Evolutionary conservation across 1,140 invertebrate species (phyloP), one percentile per base, ranked within the genome.

Genomic region (Drosophila elegans): DNA sequence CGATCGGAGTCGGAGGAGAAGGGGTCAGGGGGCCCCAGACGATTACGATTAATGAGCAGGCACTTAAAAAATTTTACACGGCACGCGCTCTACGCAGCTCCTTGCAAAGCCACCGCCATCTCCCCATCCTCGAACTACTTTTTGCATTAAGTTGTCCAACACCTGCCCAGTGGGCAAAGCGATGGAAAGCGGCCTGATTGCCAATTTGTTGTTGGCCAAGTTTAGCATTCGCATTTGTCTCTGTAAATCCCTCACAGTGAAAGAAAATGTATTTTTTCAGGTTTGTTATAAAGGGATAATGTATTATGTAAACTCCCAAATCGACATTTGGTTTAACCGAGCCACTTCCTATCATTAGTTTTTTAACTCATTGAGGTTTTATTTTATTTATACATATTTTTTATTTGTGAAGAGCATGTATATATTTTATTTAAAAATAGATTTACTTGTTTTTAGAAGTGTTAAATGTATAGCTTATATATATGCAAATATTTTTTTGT

Each of bases 11-110:
- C 7, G 3, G n/a, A 16, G n/a, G 7, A 39, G 13, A 34, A 27
- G 63, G 64, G 38, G 51, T 71, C 52, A 38, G 64, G 44, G 64
- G 44, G 27, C 64, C 52, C 21, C 64, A 48, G 67, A 71, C 83
- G 84, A 89, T 89, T 89, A 80, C 84, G 85, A 89, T 89, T 89
- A 89, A 89, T 89, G 84, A 84, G 76, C 59, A 68, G 77, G 74
- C 80, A 89, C 77, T 89, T 89, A 89, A 75, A 64, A 73, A 74
- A 78, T 56, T 74, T 64, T 62, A 57, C 76, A 54, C 81, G 80
- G 84, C 84, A 89, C 85, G 84, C 84, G 84, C 76, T 88, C 64
- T 78, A 75, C 80, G 78, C 80, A 83, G 39, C 46, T 32, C 9
- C 34, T 39, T 38, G 13, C 10, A n/a, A 10, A 21, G n/a, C 38